Percentiles rank a stretch among this genome's conserved stretches.
Conservation (phyloP, 1,140 invertebrate genomes). For the Harpegnathos saltator region DNA sequence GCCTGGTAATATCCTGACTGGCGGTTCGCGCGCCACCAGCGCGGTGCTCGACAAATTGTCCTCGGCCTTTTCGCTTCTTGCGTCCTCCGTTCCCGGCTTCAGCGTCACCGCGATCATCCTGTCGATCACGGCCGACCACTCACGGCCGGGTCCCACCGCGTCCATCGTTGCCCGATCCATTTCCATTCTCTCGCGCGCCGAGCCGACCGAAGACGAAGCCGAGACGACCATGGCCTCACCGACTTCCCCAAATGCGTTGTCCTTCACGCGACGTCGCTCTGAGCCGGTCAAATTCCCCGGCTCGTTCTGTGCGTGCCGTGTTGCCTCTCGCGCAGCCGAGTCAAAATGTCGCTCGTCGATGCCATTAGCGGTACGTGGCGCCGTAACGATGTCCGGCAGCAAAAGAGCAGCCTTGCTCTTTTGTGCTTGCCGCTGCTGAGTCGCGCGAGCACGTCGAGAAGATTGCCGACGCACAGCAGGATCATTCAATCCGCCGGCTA, state of each 20-base stretch:
- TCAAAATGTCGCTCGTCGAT: constrained; percentile 1
- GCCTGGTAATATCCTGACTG: not conserved
- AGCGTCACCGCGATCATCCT: not conserved
- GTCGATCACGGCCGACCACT: not conserved
- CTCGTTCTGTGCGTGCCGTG: not conserved
- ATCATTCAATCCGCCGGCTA: constrained; percentile 41
- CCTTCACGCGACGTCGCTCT: not conserved
- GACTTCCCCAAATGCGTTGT: not conserved
- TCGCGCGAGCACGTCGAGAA: constrained; percentile 4
- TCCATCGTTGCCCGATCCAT: constrained; percentile 1
- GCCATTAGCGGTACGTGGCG: not conserved
- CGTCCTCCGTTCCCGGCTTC: not conserved
- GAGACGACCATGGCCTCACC: not conserved
- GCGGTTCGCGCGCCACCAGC: not conserved
- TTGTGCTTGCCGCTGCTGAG: constrained; percentile 8
- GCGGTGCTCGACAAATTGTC: constrained; percentile 18
- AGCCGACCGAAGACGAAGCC: not conserved
- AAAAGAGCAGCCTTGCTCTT: constrained; percentile 20
- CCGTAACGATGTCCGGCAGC: not conserved
- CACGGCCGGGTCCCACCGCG: not conserved
- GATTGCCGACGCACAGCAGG: constrained; percentile 4
- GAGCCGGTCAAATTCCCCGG: not conserved
- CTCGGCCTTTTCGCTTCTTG: constrained; percentile 35
- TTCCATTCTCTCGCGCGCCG: not conserved
- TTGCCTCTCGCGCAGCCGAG: not conserved